These are phyloP conservation scores for Garra rufa DNA, from an alignment of 2,113 vertebrate genomes.

Conservation along the genomic window DNA sequence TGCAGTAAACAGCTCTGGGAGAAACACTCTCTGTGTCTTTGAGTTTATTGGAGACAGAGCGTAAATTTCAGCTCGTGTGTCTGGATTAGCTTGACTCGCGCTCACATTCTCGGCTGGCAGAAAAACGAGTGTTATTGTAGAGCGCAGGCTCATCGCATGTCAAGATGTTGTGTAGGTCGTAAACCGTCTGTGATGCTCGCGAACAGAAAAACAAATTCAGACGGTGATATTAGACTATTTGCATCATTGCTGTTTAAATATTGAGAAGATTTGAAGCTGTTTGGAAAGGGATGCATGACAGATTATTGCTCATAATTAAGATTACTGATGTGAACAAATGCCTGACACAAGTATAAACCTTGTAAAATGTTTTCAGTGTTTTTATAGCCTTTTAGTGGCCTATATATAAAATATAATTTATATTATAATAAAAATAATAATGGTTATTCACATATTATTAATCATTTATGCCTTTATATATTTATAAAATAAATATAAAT, in stretches of 20 bases:
- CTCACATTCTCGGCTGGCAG: conserved; percentile 59
- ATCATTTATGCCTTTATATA: too few relatives aligned
- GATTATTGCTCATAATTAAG: not conserved
- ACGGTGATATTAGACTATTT: conserved; percentile 70
- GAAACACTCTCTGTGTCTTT: conserved; percentile 53
- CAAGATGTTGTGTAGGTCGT: conserved; percentile 65
- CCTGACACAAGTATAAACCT: not conserved
- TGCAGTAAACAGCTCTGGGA: conserved; percentile 63
- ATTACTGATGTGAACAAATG: not conserved
- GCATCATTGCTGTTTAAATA: not conserved
- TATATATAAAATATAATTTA: not conserved
- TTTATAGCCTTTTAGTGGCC: not conserved
- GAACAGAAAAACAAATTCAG: conserved; percentile 67
- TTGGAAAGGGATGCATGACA: not conserved
- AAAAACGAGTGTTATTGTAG: conserved; percentile 71
- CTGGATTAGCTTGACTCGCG: conserved; percentile 69
- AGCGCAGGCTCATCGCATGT: conserved; percentile 69
- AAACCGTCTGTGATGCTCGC: conserved; percentile 60
- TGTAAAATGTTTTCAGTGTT: not conserved
- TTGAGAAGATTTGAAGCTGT: not conserved
- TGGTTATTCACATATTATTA: too few relatives aligned
- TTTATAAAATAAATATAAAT: too few relatives aligned
- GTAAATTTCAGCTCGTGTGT: conserved; percentile 63
- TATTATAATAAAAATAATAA: not conserved
- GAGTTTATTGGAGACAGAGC: conserved; percentile 64